phyloP scores from a whole-genome alignment of 1,140 invertebrate species.

The Episyrphus balteatus region DNA sequence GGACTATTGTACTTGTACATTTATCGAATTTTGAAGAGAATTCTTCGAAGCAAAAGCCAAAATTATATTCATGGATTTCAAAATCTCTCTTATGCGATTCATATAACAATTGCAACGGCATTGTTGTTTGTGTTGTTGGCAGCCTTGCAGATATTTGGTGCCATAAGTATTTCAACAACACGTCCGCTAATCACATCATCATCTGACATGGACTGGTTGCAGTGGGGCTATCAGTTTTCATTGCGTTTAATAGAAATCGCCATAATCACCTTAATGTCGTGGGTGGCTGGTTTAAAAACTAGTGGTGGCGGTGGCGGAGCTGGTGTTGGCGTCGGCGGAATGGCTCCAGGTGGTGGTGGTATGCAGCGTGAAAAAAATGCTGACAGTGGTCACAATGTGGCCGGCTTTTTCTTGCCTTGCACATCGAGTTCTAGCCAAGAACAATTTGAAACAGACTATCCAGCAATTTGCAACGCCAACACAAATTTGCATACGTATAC shows the following conservation, averaged over 20 bases:
- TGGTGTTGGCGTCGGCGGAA: background rate
- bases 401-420: constrained; percentile 63
- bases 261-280: constrained; percentile 69
- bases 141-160: constrained; percentile 67
- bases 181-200: constrained; percentile 22
- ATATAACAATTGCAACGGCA: constrained; percentile 74
- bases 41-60: constrained; percentile 53
- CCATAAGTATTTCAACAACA: constrained; percentile 40
- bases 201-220: constrained; percentile 56
- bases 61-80: constrained; percentile 55
- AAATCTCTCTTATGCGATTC: constrained; percentile 65
- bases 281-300: constrained; percentile 62
- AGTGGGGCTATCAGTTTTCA: constrained; percentile 80
- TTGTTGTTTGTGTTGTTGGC: constrained; percentile 71
- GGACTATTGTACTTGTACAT: constrained; percentile 75
- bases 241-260: constrained; percentile 71
- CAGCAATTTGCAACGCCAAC: constrained; percentile 73
- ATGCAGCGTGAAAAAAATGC: constrained; percentile 44
- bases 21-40: constrained; percentile 56
- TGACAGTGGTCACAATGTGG: constrained; percentile 36
- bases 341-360: constrained; percentile 13
- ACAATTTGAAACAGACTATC: constrained; percentile 67
- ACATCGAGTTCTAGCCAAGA: constrained; percentile 65
- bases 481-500: constrained; percentile 75
- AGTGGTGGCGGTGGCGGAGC: constrained; percentile 24